A percentile compares a stretch with the other conserved stretches of the same genome.
phyloP scores from a whole-genome alignment of 2,797 vertebrate genomes.

The Falco biarmicus region DNA sequence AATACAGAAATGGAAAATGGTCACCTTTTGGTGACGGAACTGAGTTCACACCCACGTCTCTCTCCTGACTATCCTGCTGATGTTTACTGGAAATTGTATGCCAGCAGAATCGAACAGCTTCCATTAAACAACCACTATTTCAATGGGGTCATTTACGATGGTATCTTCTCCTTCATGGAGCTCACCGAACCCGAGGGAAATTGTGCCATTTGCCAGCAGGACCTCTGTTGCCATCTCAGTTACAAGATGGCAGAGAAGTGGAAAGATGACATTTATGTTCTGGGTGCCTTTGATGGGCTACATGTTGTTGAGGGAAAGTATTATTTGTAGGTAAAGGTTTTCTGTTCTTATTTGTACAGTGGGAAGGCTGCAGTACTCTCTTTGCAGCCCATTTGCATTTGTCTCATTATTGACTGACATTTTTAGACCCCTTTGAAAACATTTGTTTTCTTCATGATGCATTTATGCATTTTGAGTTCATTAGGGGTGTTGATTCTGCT shows the following conservation, averaged over 20 bases:
- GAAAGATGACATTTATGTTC: slow-evolving; percentile 41
- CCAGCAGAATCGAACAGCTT: neutral
- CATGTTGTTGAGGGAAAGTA: slow-evolving; percentile 59
- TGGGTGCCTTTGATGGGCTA: slow-evolving; percentile 60
- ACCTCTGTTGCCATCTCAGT: slow-evolving; percentile 66
- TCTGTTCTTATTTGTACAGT: neutral
- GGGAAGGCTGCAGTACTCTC: neutral
- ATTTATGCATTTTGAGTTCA: neutral
- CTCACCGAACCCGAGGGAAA: slow-evolving; percentile 30
- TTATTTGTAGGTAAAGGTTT: slow-evolving; percentile 62
- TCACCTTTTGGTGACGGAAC: slow-evolving; percentile 54
- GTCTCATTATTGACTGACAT: neutral
- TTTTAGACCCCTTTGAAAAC: neutral
- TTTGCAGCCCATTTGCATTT: neutral
- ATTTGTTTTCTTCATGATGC: neutral
- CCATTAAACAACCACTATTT: slow-evolving; percentile 14
- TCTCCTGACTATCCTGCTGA: neutral
- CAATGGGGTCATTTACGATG: slow-evolving; percentile 26
- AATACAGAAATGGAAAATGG: slow-evolving; percentile 59
- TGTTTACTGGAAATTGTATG: slow-evolving; percentile 44
- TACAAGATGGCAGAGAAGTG: slow-evolving; percentile 56
- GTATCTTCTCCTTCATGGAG: slow-evolving; percentile 52
- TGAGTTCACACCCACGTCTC: neutral
- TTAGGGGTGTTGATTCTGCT: neutral
- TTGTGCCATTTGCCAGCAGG: slow-evolving; percentile 52